A percentile compares a stretch with the other conserved stretches of the same genome.
Evolutionary conservation across 2,113 vertebrate genomes (phyloP).

Genomic region (Petaurus breviceps): DNA sequence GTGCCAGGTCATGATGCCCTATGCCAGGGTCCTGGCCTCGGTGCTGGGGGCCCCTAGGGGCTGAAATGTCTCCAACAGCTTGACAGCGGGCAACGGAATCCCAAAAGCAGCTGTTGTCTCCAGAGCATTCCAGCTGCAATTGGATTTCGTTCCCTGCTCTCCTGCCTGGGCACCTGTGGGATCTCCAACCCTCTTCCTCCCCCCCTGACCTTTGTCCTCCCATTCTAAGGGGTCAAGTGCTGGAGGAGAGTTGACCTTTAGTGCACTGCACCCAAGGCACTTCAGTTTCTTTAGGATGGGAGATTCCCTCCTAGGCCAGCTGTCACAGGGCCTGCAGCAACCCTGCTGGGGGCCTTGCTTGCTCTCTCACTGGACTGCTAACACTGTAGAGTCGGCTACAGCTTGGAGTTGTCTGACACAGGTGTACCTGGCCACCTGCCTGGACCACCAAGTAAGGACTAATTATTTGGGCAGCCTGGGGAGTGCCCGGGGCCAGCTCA

Average conservation of each 20-base stretch:
- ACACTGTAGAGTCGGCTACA: not conserved
- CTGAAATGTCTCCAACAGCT: slow-evolving; percentile 48
- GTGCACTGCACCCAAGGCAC: not conserved
- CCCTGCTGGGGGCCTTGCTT: not conserved
- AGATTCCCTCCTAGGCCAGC: slow-evolving; percentile 22
- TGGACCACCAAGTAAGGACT: not conserved
- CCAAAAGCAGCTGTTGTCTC: slow-evolving; percentile 91
- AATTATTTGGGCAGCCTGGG: not conserved
- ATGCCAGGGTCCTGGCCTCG: slow-evolving; percentile 4
- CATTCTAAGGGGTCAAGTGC: not conserved
- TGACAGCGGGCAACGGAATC: slow-evolving; percentile 88
- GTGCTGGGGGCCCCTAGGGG: slow-evolving; percentile 35
- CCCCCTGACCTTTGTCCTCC: slow-evolving; percentile 23
- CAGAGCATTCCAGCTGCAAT: slow-evolving; percentile 86
- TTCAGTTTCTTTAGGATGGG: not conserved
- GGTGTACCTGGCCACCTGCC: not conserved
- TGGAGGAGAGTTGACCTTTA: not conserved
- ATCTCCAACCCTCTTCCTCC: slow-evolving; percentile 2
- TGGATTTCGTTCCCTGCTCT: slow-evolving; percentile 89
- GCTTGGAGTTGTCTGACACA: not conserved
- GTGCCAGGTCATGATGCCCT: not conserved
- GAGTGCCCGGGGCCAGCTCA: not conserved
- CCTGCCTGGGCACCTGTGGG: slow-evolving; percentile 74
- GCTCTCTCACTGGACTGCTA: not conserved
- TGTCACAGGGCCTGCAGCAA: not conserved